Evolutionary conservation across 35 echinoderm and acorn worm species (phyloP), one percentile per base, ranked within the genome.

Genomic region (Heliocidaris erythrogramma): DNA sequence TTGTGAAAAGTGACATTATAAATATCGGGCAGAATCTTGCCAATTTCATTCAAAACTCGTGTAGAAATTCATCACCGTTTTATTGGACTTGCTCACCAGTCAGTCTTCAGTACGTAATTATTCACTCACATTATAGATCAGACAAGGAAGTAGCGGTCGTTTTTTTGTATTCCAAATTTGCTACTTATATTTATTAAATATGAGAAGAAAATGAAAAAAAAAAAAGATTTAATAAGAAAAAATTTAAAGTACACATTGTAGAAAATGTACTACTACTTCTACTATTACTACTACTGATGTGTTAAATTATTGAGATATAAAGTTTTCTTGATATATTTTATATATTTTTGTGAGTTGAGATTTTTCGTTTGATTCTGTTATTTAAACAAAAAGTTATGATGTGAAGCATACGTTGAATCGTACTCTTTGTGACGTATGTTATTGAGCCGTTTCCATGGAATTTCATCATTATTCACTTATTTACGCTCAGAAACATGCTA

Each of bases 311-410:
- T 96, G 95, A 96, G 93, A 96, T 86, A 94, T 94, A 94, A 96
- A 94, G 93, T 96, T 96, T 96, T 96, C 95, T 97, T 97, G 97
- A 97, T 87, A 97, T 97, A 97, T 97, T 97, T 97, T 97, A 97
- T 97, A 97, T 97, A 97, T 97, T 97, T 97, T 97, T 97, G 97
- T 97, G 97, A 97, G 97, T 96, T 97, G 86, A 86, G 94, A 96
- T 86, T 97, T 97, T 93, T 92, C 91, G 94, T 94, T 94, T 94
- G 88, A 97, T 95, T 96, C 94, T 95, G 94, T 94, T 90, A 92
- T 94, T 94, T 96, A 96, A 94, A 92, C 47, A 49, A 92, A 89
- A 91, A 92, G 91, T 92, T 92, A 92, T 92, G 91, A 92, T 59
- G 91, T 92, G 91, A 92, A 92, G 91, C 47, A 52, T 89, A 89